Conservation (phyloP, 2,113 vertebrate species). For the Jacana jacana region DNA sequence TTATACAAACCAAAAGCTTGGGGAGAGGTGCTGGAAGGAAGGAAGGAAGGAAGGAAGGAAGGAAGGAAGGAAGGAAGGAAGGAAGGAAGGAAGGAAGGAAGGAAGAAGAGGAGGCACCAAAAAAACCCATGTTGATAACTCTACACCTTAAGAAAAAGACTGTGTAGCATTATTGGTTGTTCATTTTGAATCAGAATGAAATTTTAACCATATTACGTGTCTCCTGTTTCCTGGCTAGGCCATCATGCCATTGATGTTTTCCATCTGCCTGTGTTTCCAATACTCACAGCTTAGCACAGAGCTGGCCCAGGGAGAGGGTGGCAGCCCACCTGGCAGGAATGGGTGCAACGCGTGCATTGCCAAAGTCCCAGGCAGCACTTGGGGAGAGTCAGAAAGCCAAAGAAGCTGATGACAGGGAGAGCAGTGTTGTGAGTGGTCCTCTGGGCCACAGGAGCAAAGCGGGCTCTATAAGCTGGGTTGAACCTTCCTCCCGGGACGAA, state of each 20-base stretch:
- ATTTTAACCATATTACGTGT: background rate
- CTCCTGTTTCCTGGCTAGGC: background rate
- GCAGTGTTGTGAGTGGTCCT: background rate
- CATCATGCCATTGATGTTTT: background rate
- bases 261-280: background rate
- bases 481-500: background rate
- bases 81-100: background rate
- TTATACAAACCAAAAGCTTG: background rate
- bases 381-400: background rate
- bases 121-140: background rate
- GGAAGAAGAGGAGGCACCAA: background rate
- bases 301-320: background rate
- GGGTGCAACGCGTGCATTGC: too few species aligned
- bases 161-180: background rate
- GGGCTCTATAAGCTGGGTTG: background rate
- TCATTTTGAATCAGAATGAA: background rate
- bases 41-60: too few species aligned
- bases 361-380: background rate
- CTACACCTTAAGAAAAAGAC: background rate
- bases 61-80: too few species aligned
- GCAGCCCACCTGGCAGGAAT: too few species aligned
- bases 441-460: background rate
- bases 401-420: background rate
- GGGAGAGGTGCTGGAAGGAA: background rate
- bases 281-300: background rate